A percentile compares a stretch with the other conserved stretches of the same genome.
Conservation (phyloP, 2,113 vertebrate species). For the Entomyzon cyanotis region DNA sequence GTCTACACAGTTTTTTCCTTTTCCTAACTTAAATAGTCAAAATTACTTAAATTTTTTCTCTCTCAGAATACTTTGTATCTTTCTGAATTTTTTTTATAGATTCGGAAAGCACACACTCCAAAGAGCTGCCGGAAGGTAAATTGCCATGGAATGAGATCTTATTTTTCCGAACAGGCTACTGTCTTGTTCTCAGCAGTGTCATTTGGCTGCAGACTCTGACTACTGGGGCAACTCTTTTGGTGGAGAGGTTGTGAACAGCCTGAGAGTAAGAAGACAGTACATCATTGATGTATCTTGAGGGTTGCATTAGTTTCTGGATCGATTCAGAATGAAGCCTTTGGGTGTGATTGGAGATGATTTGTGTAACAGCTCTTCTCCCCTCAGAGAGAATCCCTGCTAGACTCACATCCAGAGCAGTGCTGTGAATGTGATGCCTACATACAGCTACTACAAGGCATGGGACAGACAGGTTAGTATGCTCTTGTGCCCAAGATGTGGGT, state of each 20-base stretch:
- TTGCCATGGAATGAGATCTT: neutral
- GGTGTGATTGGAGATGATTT: neutral
- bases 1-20: neutral
- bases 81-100: neutral
- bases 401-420: neutral
- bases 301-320: neutral
- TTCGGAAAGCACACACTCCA: fast-evolving
- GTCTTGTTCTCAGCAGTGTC: neutral
- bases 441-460: neutral
- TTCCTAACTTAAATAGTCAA: neutral
- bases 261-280: neutral
- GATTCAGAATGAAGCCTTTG: neutral
- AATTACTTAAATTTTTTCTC: neutral
- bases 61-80: neutral
- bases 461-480: neutral
- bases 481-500: neutral
- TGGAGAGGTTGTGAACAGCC: neutral
- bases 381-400: neutral
- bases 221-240: neutral
- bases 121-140: neutral
- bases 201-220: neutral
- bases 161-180: neutral
- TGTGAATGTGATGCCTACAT: neutral
- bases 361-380: neutral
- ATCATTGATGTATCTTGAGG: neutral